A percentile compares a stretch with the other conserved stretches of the same genome.
phyloP scores from a whole-genome alignment of 2,113 vertebrate genomes.

The Dicerorhinus sumatrensis region DNA sequence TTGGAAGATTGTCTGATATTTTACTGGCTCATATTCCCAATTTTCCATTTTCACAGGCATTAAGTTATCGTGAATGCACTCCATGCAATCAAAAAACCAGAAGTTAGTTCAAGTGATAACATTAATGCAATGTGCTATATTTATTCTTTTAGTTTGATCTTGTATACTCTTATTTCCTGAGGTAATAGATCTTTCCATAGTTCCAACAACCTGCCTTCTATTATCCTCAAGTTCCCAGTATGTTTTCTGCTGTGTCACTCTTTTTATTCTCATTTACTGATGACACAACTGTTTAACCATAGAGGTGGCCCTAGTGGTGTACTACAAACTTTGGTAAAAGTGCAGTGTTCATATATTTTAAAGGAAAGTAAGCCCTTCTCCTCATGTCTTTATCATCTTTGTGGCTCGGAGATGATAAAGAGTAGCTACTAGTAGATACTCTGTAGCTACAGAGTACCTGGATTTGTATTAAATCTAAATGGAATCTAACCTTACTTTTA shows the following conservation, averaged over 20 bases:
- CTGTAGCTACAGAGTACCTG: not conserved
- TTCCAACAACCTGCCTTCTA: not conserved
- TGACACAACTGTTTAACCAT: not conserved
- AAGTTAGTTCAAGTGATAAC: not conserved
- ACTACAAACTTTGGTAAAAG: not conserved
- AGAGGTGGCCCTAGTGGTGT: not conserved
- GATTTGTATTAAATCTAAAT: not conserved
- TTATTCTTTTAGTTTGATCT: not conserved
- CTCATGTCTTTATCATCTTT: not conserved
- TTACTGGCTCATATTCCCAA: not conserved
- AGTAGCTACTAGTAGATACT: too few species aligned
- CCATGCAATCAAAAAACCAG: not conserved
- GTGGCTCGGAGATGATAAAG: not conserved
- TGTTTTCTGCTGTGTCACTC: not conserved
- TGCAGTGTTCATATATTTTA: not conserved
- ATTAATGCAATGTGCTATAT: not conserved
- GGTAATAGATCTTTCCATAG: not conserved
- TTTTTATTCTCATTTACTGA: not conserved
- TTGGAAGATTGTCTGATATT: slow-evolving; percentile 52
- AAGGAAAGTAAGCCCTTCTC: not conserved
- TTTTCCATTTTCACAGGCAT: not conserved
- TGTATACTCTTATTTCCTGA: not conserved
- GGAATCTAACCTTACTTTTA: not conserved
- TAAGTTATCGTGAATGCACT: not conserved
- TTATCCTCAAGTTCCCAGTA: not conserved